Percentiles rank a stretch among this genome's conserved stretches.
phyloP scores from a whole-genome alignment of 2,797 vertebrate species.

The Lacerta agilis region DNA sequence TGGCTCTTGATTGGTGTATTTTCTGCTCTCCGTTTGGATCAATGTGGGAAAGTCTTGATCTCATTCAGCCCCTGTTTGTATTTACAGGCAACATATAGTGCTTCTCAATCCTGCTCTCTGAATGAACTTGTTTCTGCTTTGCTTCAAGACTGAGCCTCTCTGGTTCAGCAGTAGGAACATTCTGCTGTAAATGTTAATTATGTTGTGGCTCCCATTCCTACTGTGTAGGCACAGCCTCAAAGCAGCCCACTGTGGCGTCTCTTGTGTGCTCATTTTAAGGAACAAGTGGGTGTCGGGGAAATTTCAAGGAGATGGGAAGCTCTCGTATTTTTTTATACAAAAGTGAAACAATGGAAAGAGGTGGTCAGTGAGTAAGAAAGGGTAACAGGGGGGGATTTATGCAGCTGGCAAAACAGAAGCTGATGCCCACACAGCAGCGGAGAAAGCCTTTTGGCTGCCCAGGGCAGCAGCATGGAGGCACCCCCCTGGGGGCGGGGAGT shows the following conservation, averaged over 20 bases:
- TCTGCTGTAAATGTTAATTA: conserved; percentile 2
- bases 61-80: conserved; percentile 49
- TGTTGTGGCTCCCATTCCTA: not conserved
- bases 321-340: not conserved
- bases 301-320: not conserved
- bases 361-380: not conserved
- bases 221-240: not conserved
- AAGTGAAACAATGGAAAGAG: not conserved
- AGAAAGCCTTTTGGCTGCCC: too few species aligned
- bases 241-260: not conserved
- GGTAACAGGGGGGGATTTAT: not conserved
- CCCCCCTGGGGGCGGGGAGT: too few species aligned
- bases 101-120: conserved; percentile 61
- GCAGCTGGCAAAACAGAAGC: not conserved
- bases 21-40: conserved; percentile 62
- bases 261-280: not conserved
- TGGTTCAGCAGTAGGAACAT: not conserved
- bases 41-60: conserved; percentile 58
- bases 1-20: conserved; percentile 58
- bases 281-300: not conserved
- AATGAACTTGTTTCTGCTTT: conserved; percentile 25
- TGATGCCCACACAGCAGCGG: too few species aligned
- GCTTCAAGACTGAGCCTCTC: conserved; percentile 50
- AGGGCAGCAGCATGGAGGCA: too few species aligned
- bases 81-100: conserved; percentile 59